A percentile compares a stretch with the other conserved stretches of the same genome.
Evolutionary conservation across 2,113 vertebrate species (phyloP).

Genomic region (Takifugu bimaculatus): DNA sequence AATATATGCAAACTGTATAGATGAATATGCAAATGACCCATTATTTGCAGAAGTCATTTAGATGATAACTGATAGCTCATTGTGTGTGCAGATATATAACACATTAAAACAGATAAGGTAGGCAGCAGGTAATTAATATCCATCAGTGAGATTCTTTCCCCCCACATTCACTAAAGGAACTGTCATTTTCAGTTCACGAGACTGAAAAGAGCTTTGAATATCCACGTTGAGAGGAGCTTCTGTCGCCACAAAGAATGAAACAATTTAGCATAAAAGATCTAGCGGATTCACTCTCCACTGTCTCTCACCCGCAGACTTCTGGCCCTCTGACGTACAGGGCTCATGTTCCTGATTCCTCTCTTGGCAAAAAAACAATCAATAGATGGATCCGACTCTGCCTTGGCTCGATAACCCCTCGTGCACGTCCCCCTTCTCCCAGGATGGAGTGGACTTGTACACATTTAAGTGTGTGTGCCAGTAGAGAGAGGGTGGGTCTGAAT

Average conservation of each 20-base stretch:
- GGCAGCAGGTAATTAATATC: conserved; percentile 52
- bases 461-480: conserved; percentile 31
- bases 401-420: conserved; percentile 67
- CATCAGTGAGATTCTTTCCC: conserved; percentile 21
- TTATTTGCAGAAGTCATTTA: conserved; percentile 60
- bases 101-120: conserved; percentile 51
- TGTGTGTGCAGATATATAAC: conserved; percentile 17
- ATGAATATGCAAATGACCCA: conserved; percentile 50
- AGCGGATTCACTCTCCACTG: conserved; percentile 17
- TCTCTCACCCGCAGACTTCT: conserved; percentile 42
- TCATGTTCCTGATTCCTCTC: conserved; percentile 69
- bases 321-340: conserved; percentile 62
- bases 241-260: conserved; percentile 32
- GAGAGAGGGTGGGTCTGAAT: conserved; percentile 39
- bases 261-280: conserved; percentile 20
- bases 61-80: conserved; percentile 59
- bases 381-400: conserved; percentile 69
- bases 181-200: conserved; percentile 32
- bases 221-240: conserved; percentile 30
- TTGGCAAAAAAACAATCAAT: conserved; percentile 67
- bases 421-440: conserved; percentile 56
- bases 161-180: conserved; percentile 42
- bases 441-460: conserved; percentile 16
- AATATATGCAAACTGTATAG: conserved; percentile 67
- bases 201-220: conserved; percentile 31